Base-by-base conservation (phyloP, 2,888 invertebrate genomes). In the Apodemia hepburni region DNA sequence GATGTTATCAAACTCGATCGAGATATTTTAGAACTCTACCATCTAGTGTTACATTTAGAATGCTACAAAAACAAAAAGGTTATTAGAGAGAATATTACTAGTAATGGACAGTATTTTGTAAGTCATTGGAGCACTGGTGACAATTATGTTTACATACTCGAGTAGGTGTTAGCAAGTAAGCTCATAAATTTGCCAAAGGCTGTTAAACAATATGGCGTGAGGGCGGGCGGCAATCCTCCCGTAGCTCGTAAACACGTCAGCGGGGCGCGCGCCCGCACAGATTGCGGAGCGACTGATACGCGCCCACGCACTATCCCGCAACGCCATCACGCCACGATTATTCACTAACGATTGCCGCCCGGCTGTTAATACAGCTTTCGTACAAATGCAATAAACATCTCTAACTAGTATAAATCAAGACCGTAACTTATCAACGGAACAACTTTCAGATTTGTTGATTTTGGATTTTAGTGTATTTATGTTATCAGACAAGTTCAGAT, bases 201-300 rank as follows among this genome's bases (percentile, higher is more conserved):
- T 81, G 85, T 85, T 86, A 83, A 83, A 89, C 87, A 89, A 88
- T 87, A 85, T 83, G 82, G 79, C 80, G 76, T 71, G 85, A 84
- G 81, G 87, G 87, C 85, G 84, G 85, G 82, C 80, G 82, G 83
- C 73, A 75, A 76, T 77, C 78, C 73, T 65, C 75, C 75, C 73
- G 75, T 73, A 70, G 74, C 76, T 81, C 87, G 80, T 90, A 89
- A 90, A 89, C 84, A 81, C 86, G 80, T 89, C 89, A 85, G 78
- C 78, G 73, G 68, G 69, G 75, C 76, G 75, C 72, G 78, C 80
- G 84, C 80, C 84, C 87, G 84, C 87, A 84, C 87, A 83, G 84
- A 83, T 83, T 80, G 84, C 80, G 71, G 75, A 70, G 78, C 76
- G 75, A 76, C 80, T 73, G 85, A 69, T 85, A 87, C 66, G 77